Base-by-base conservation (phyloP, 2,888 invertebrate genomes). In the Meghimatium bilineatum region DNA sequence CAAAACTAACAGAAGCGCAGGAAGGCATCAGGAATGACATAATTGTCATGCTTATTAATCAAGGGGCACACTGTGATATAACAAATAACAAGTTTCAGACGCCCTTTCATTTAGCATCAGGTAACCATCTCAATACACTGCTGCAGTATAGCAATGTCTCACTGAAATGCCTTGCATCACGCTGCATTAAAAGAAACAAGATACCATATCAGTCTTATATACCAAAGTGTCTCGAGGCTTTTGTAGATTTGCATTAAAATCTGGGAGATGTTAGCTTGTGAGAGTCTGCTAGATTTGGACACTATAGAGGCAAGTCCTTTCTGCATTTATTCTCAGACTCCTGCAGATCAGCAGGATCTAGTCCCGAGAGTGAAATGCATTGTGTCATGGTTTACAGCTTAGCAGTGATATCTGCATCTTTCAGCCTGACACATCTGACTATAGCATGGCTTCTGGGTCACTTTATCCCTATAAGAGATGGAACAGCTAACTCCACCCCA, bases 31-130 rank as follows among this genome's bases (percentile, higher is more conserved):
- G 93, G 56, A 93, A 93, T 80, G 95, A 95, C 56, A 95, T 97
- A 69, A 96, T 97, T 0, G 95, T 95, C 89, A 95, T 95, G 26
- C 94, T 98, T 8, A 95, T 98, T 0, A 94, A 96, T 1, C 95
- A 96, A 91, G 98, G 98, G 82, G 97, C 97, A 0, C 97, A 97
- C 94, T 95, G 97, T 86, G 97, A 97, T 94, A 95, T 96, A n/a
- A 86, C 90, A 72, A 93, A 93, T 82, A 67, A 79, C 26, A 88
- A 89, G 32, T 86, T 90, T 20, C 89, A 91, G 81, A 92, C 91
- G 6, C 89, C 92, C 1, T 87, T 92, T 80, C 92, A 93, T 66
- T 89, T 90, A 60, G 94, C 92, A 10, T 89, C 89, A 10, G 91
- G 92, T 95, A 96, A 96, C 88, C 96, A 96, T 0, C 96, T 96